Percentiles rank a stretch among this genome's conserved stretches.
These are phyloP conservation scores for Taxidea taxus DNA, from an alignment of 2,113 vertebrate species.

Conservation along the genomic window DNA sequence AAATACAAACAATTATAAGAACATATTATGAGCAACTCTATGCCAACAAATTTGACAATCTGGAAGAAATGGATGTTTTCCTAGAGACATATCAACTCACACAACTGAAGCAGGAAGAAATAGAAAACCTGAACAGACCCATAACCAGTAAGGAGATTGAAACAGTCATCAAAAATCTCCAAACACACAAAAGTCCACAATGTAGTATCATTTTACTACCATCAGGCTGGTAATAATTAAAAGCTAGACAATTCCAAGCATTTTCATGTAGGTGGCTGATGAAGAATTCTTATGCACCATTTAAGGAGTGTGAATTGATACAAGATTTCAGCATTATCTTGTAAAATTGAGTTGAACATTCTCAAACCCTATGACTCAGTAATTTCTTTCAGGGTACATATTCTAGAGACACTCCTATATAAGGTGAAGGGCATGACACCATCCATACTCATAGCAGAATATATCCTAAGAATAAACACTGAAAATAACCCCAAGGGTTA, in stretches of 20 bases:
- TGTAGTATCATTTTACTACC: neutral
- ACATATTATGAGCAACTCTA: no score
- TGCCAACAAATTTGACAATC: no score
- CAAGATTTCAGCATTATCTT: neutral
- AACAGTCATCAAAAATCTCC: no score
- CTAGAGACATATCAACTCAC: no score
- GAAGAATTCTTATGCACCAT: neutral
- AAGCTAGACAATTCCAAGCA: neutral
- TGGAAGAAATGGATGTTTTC: no score
- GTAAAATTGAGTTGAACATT: neutral
- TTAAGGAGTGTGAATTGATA: neutral
- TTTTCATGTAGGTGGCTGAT: neutral
- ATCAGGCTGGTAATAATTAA: neutral
- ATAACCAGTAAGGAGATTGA: no score
- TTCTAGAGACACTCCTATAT: neutral
- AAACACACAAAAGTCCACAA: no score
- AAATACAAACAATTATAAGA: no score
- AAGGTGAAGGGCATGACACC: neutral
- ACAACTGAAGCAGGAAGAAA: no score
- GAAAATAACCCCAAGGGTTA: neutral
- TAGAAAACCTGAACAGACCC: no score
- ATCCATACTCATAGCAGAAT: neutral
- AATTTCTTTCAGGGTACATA: neutral
- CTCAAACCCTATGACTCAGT: neutral
- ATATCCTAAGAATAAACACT: neutral